Evolutionary conservation across 2,797 vertebrate genomes (phyloP).

Genomic region (Clarias platycephalus): DNA sequence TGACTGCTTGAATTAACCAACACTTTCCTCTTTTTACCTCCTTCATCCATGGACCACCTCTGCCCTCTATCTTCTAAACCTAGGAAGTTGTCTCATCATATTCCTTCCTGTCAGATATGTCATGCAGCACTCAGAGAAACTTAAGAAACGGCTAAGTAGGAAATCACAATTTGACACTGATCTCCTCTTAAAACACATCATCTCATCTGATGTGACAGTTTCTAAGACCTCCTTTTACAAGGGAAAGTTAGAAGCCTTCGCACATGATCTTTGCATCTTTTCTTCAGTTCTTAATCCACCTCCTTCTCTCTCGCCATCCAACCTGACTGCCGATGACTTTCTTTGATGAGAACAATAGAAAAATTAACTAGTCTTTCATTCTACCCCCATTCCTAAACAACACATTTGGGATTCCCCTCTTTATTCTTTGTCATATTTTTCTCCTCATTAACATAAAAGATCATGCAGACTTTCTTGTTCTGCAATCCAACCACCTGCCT

Average conservation of each 20-base stretch:
- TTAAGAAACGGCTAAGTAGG: neutral
- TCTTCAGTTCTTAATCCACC: neutral
- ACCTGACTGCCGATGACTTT: neutral
- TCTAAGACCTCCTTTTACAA: neutral
- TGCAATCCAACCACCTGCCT: no score
- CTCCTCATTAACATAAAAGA: neutral
- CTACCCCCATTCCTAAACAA: neutral
- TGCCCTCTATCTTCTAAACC: constrained; percentile 28
- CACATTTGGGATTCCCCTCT: neutral
- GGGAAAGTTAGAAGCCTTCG: neutral
- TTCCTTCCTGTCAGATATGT: neutral
- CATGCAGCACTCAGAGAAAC: neutral
- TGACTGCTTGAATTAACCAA: neutral
- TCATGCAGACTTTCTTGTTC: neutral
- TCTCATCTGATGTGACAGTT: neutral
- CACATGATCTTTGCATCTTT: neutral
- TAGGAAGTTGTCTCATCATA: neutral
- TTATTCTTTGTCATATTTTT: neutral
- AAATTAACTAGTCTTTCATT: neutral
- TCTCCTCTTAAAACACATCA: neutral
- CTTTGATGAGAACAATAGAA: neutral
- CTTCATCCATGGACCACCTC: constrained; percentile 9
- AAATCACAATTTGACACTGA: neutral
- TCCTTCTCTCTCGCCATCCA: neutral
- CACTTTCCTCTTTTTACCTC: neutral